Evolutionary conservation across 2,113 vertebrate genomes (phyloP).

Genomic region (Lycaon pictus): DNA sequence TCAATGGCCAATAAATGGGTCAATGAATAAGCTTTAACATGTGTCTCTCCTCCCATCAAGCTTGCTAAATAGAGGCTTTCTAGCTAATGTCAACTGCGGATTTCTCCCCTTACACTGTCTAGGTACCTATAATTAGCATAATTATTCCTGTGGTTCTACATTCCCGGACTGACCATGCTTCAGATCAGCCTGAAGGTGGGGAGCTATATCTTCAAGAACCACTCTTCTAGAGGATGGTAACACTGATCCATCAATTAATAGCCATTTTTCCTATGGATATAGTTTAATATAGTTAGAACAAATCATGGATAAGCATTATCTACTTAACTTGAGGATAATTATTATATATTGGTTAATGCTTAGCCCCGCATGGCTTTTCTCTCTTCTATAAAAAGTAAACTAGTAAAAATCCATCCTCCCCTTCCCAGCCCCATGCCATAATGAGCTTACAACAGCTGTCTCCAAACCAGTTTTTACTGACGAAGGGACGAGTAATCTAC

Average conservation of each 20-base stretch:
- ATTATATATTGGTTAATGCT: background rate
- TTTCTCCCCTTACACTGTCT: background rate
- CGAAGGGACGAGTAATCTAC: background rate
- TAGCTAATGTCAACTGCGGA: background rate
- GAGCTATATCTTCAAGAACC: background rate
- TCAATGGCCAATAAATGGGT: background rate
- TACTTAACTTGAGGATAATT: background rate
- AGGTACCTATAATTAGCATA: background rate
- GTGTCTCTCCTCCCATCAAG: background rate
- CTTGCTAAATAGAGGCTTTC: background rate
- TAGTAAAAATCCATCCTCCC: background rate
- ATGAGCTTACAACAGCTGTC: background rate
- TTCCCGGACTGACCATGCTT: background rate
- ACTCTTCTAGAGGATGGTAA: background rate
- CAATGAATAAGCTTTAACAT: background rate
- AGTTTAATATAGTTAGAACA: background rate
- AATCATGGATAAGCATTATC: background rate
- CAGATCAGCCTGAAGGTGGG: background rate
- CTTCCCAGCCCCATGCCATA: background rate
- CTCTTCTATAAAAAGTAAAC: background rate
- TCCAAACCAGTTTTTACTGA: background rate
- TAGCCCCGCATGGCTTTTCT: background rate
- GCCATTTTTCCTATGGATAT: background rate
- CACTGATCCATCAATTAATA: background rate
- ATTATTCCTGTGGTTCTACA: background rate